Conservation (phyloP, 2,888 invertebrate species). For the Arctia plantaginis region DNA sequence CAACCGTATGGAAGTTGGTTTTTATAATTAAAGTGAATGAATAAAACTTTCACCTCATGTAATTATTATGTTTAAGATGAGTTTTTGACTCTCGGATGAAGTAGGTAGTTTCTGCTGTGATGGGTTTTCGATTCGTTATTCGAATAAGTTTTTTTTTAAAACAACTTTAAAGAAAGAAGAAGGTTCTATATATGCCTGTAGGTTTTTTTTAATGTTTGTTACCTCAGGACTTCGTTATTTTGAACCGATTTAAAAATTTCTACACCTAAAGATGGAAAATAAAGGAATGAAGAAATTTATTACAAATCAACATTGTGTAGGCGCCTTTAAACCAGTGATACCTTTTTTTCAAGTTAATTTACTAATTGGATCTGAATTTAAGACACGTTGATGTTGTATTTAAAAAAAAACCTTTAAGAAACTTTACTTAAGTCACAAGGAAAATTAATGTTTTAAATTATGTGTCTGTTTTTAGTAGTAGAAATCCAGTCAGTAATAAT, state of each 20-base stretch:
- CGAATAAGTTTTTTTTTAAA: constrained; percentile 3
- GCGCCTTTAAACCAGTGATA: background rate
- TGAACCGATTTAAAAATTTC: no score
- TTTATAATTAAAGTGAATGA: constrained; percentile 65
- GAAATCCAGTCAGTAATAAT: constrained; percentile 34
- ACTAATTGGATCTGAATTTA: background rate
- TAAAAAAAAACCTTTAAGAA: background rate
- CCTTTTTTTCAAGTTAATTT: background rate
- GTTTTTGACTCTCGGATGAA: constrained; percentile 36
- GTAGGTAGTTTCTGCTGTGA: constrained; percentile 36
- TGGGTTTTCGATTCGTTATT: constrained; percentile 24
- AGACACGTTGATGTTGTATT: background rate
- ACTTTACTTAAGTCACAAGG: background rate
- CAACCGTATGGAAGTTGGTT: constrained; percentile 69
- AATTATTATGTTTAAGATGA: constrained; percentile 57
- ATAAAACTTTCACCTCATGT: constrained; percentile 57
- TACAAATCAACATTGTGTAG: background rate
- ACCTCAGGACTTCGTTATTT: background rate
- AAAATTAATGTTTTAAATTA: background rate
- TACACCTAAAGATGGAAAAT: no score
- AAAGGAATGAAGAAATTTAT: background rate
- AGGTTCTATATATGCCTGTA: background rate
- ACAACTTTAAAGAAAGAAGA: background rate
- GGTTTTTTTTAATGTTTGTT: background rate
- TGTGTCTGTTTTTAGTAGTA: background rate